Conservation (phyloP, 2,113 vertebrate genomes). For the Lontra canadensis region DNA sequence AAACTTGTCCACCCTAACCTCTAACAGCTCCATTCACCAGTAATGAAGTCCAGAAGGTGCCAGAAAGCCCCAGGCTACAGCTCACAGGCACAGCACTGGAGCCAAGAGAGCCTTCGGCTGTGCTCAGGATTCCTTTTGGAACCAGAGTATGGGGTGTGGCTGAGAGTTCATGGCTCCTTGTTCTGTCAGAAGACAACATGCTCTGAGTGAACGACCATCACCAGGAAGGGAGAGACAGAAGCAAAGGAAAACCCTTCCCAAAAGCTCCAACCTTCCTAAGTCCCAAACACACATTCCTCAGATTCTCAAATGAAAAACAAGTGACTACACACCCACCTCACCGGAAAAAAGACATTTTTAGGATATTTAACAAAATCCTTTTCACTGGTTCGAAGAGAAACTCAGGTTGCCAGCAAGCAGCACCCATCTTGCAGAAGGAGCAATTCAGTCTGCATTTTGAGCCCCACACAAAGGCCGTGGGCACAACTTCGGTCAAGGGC, state of each 20-base stretch:
- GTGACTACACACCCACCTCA: accelerated
- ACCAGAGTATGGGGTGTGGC: background rate
- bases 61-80: background rate
- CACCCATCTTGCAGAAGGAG: accelerated
- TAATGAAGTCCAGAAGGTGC: background rate
- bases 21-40: too few species aligned
- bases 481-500: background rate
- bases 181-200: background rate
- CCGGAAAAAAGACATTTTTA: accelerated
- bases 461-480: background rate
- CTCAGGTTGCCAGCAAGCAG: background rate
- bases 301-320: background rate
- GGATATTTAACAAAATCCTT: background rate
- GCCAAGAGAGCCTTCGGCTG: too few species aligned
- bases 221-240: background rate
- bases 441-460: accelerated
- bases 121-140: too few species aligned
- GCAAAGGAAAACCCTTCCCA: background rate
- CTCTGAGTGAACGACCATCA: background rate
- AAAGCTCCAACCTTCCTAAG: background rate
- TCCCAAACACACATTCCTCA: background rate
- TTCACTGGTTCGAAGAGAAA: background rate
- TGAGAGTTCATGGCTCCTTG: background rate
- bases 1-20: background rate
- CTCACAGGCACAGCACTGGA: accelerated